phyloP scores from a whole-genome alignment of 2,797 vertebrate genomes.

The Propithecus perrieri region DNA sequence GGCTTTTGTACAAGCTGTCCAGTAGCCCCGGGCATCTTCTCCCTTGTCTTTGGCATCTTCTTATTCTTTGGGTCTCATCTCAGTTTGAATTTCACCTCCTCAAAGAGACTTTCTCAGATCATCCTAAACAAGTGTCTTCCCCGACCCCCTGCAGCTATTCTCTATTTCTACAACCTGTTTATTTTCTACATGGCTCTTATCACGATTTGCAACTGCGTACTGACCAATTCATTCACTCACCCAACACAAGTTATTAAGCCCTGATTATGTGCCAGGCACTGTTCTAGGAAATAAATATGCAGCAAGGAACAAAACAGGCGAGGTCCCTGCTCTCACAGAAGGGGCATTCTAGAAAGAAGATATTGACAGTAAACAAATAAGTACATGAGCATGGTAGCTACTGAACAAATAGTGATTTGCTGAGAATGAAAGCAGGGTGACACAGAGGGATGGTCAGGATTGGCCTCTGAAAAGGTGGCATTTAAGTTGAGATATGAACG shows the following conservation, averaged over 20 bases:
- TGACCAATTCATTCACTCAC: neutral
- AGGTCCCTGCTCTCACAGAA: neutral
- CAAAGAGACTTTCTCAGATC: neutral
- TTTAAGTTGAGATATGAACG: neutral
- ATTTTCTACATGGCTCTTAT: neutral
- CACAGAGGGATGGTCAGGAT: neutral
- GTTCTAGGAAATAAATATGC: neutral
- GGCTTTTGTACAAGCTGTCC: neutral
- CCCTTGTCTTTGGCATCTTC: neutral
- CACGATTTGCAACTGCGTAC: neutral
- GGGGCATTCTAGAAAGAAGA: neutral
- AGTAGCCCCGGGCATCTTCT: neutral
- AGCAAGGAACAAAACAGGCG: neutral
- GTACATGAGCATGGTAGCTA: neutral
- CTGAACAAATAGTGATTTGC: neutral
- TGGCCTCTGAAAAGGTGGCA: neutral
- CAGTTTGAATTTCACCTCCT: neutral
- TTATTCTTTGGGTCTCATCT: neutral
- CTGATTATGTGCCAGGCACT: neutral
- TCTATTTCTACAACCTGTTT: neutral
- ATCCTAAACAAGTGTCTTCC: neutral
- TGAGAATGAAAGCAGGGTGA: neutral
- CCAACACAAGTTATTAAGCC: neutral
- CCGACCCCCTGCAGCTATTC: neutral
- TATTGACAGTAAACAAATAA: neutral